Evolutionary conservation across 2,113 vertebrate genomes (phyloP), one percentile per base, ranked within the genome.

Genomic region (Illadopsis cleaveri): DNA sequence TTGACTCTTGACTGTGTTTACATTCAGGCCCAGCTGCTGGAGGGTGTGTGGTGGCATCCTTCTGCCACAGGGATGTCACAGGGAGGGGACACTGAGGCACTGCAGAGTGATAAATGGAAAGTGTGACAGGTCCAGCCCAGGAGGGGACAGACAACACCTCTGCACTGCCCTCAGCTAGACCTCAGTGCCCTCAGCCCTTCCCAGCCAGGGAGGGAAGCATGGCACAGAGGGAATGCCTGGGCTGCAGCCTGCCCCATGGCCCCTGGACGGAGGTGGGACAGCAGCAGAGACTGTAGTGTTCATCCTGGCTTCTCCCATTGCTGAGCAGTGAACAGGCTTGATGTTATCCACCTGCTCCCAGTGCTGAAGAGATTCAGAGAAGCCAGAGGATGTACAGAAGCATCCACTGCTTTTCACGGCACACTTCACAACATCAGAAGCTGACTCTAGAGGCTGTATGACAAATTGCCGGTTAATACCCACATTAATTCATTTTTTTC

Each of bases 401-500:
- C 35, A n/a, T n/a, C 81, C 27, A 0, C 72, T 2, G 0, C 65
- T 91, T 79, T 82, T 61, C 57, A 60, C 7, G 3, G 44, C 45
- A 65, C 62, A 3, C 71, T 53, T 82, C n/a, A 42, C 42, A 73
- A n/a, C 54, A 40, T 18, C 51, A 54, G n/a, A 58, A 82, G 27
- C 84, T 70, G 77, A 9, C 33, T 58, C 78, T 15, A 23, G 64
- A 73, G 81, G 38, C 51, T 78, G 33, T 35, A 31, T 82, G 89
- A 83, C 47, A 94, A 91, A 94, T 45, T 78, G 64, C 65, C 68
- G 27, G 40, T 82, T 93, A 94, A 81, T 82, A 62, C 12, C 38
- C 16, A 30, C n/a, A 53, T 77, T 48, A 62, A 83, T 81, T 83
- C 15, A 44, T 35, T 72, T 86, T 66, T 66, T 25, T 2, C 21